Evolutionary conservation across 2,797 vertebrate species (phyloP).

Genomic region (Kryptopterus vitreolus): DNA sequence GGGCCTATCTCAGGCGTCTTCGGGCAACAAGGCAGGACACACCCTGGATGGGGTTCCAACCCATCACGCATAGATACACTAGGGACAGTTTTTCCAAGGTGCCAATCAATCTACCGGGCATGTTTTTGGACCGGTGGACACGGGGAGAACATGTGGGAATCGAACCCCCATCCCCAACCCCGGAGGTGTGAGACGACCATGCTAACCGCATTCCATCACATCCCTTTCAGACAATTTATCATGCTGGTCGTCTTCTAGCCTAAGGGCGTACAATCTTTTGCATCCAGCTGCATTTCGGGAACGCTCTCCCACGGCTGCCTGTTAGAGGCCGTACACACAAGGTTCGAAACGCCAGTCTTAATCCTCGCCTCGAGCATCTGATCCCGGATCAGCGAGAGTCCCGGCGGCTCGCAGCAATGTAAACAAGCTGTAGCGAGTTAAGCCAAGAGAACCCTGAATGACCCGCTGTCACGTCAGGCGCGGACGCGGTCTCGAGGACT

Average conservation of each 20-base stretch:
- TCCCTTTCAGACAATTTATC: background rate
- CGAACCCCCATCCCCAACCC: too few species aligned
- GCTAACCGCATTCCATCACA: too few species aligned
- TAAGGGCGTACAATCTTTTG: background rate
- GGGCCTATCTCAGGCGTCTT: too few species aligned
- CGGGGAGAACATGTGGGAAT: too few species aligned
- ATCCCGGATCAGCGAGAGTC: conserved; percentile 7
- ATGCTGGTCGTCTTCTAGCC: background rate
- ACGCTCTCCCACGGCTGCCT: background rate
- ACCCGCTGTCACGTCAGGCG: conserved; percentile 61
- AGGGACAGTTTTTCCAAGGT: too few species aligned
- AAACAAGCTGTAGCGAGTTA: conserved; percentile 28
- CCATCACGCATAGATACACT: too few species aligned
- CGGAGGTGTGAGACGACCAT: too few species aligned
- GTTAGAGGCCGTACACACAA: background rate
- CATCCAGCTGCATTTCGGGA: background rate
- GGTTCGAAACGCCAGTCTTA: background rate
- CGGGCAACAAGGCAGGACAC: too few species aligned
- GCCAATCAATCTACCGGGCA: too few species aligned
- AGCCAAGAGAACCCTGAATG: conserved; percentile 55
- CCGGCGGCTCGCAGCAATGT: background rate
- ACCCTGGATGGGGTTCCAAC: too few species aligned
- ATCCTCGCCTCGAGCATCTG: conserved; percentile 15
- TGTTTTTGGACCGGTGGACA: too few species aligned
- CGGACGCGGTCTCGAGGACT: conserved; percentile 57